Evolutionary conservation across 1,140 invertebrate species (phyloP), one percentile per base, ranked within the genome.

Genomic region (Dryas iulia): DNA sequence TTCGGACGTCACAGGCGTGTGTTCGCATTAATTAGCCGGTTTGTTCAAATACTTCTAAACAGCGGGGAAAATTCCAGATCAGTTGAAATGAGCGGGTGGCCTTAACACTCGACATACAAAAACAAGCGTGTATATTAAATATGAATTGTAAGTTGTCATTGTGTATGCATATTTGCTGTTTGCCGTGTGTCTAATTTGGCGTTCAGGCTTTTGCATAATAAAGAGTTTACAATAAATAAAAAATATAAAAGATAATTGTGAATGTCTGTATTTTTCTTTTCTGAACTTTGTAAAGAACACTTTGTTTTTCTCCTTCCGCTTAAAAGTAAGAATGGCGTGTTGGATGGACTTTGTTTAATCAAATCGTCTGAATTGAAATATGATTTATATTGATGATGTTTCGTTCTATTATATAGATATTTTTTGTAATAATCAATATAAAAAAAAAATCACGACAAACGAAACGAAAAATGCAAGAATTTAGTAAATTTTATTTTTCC

Each of bases 1-100:
- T 72, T 67, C 69, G 66, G 72, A 74, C 76, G 73, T 61, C 18
- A 59, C 57, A 61, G 25, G 69, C 87, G 86, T 90, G 87, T 65
- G 63, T 72, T 59, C 67, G 87, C 86, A 90, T 90, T 88, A 90
- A 90, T 88, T 78, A 90, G 69, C 39, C 58, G 71, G 56, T 64
- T 73, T 66, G 61, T 80, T 78, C 72, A 77, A 77, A 77, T 72
- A 62, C 63, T 62, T 69, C 59, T 78, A 69, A 64, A 77, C 59
- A 70, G 71, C 70, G 67, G 71, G 72, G 74, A 78, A 81, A 83
- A 84, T 81, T 77, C 82, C 79, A 78, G 75, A 81, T 75, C 73
- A 76, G 66, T 76, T 62, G 30, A 77, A 69, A 80, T 74, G 78
- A 58, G 72, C 69, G 75, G 74, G 75, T 25, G 69, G 73, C 77